A percentile compares a stretch with the other conserved stretches of the same genome.
phyloP scores from a whole-genome alignment of 2,888 invertebrate species.

The Lacanobia oleracea region DNA sequence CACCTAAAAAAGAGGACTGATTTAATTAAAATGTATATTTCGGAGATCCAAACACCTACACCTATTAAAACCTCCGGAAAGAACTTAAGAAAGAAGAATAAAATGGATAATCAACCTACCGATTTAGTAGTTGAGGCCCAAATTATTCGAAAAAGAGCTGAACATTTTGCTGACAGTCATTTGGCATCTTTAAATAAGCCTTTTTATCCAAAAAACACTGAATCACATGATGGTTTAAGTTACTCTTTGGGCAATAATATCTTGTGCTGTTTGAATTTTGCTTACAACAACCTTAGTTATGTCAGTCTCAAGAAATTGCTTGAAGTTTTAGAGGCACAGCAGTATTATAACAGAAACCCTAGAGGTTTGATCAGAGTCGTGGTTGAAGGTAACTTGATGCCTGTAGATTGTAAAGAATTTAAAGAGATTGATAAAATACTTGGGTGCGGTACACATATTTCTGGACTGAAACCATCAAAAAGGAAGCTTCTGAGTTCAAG shows the following conservation, averaged over 20 bases:
- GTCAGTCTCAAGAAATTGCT: slow-evolving; percentile 71
- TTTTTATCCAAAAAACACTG: slow-evolving; percentile 64
- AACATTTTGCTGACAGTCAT: slow-evolving; percentile 59
- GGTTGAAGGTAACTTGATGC: slow-evolving; percentile 80
- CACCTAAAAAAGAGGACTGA: slow-evolving; percentile 5
- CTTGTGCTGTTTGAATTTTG: slow-evolving; percentile 75
- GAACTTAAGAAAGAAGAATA: accelerated
- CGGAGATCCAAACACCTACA: background rate
- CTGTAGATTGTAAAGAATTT: slow-evolving; percentile 64
- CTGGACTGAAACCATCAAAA: background rate
- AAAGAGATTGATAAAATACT: slow-evolving; percentile 70
- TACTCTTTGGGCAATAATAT: slow-evolving; percentile 77
- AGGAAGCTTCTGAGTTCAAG: background rate
- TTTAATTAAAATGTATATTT: background rate
- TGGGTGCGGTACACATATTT: too few species aligned
- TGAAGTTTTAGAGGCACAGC: slow-evolving; percentile 73
- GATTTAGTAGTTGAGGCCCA: background rate
- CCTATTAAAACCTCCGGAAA: background rate
- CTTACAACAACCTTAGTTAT: slow-evolving; percentile 77
- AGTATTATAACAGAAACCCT: slow-evolving; percentile 67
- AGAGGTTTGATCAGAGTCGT: slow-evolving; percentile 75
- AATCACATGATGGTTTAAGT: slow-evolving; percentile 57
- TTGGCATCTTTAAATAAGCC: slow-evolving; percentile 74
- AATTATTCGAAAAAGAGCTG: slow-evolving; percentile 69
- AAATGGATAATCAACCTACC: background rate